A percentile compares a stretch with the other conserved stretches of the same genome.
Conservation (phyloP, 2,888 invertebrate species). For the Ectemnius continuus region DNA sequence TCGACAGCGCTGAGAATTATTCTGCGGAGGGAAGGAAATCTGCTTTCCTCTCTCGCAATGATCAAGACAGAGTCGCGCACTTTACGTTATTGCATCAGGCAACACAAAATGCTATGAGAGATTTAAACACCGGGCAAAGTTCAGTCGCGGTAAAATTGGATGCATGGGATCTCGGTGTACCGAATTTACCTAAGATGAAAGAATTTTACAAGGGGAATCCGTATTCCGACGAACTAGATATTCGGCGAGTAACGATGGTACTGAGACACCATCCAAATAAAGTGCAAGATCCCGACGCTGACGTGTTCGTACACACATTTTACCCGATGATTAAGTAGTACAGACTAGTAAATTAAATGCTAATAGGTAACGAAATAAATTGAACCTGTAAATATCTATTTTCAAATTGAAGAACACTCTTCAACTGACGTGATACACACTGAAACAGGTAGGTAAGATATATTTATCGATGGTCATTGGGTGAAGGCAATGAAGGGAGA, state of each 20-base stretch:
- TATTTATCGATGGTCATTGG: no score
- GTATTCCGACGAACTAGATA: neutral
- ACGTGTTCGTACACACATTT: slow-evolving; percentile 67
- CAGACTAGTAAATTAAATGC: no score
- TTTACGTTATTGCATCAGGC: slow-evolving; percentile 30
- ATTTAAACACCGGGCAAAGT: slow-evolving; percentile 38
- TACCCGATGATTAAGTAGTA: slow-evolving; percentile 53
- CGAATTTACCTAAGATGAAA: slow-evolving; percentile 48
- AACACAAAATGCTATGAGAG: slow-evolving; percentile 48
- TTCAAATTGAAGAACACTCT: no score
- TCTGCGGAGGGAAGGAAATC: slow-evolving; percentile 55
- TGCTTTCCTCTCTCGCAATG: slow-evolving; percentile 58
- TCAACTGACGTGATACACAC: no score
- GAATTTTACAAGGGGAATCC: slow-evolving; percentile 19
- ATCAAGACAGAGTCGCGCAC: slow-evolving; percentile 63
- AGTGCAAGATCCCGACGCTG: slow-evolving; percentile 39
- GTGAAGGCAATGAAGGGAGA: no score
- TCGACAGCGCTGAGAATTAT: slow-evolving; percentile 65
- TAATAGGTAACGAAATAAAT: no score
- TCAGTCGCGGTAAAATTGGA: neutral
- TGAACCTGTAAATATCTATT: no score
- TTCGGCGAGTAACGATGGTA: slow-evolving; percentile 54
- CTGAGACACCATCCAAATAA: slow-evolving; percentile 56
- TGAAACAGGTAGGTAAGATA: no score
- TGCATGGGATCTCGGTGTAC: neutral